Base-by-base conservation (phyloP, 2,888 invertebrate species). In the Mythimna loreyi region DNA sequence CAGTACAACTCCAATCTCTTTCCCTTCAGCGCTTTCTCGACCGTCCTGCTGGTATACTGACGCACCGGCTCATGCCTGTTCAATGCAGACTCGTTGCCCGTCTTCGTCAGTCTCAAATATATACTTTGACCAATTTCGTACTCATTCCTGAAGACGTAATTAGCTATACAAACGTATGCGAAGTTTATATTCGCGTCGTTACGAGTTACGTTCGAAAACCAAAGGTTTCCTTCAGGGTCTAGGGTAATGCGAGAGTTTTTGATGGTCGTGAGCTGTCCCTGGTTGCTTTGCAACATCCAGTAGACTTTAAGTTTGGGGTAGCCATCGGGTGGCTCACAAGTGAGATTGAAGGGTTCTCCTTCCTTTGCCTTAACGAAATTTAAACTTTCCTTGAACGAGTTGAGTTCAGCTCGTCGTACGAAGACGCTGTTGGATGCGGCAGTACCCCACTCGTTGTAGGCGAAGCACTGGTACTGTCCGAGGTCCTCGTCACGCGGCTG, bases 361-460 rank as follows among this genome's bases (percentile, higher is more conserved):
- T 99, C 99, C 43, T 97, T 97, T 0, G 98, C 98, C 3, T 78
- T 85, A 6, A 92, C 83, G 16, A 91, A 88, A 64, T 90, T 90
- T 66, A 94, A 93, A 16, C 92, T 91, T 64, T 95, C 95, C 92
- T 98, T 98, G 95, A 99, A 99, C 0, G 98, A 97, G 91, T 98
- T 98, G 83, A 99, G 94, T 90, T 98, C 98, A 55, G 99, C 99
- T 92, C 98, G 98, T 47, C 98, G 96, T 52, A 99, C 98, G 89
- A 98, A 98, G n/a, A 99, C 99, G 0, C 98, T 98, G 93, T 99
- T 99, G 9, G 99, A 99, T 2, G 99, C 98, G 52, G 99, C 99
- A 1, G 97, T 97, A 66, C 99, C 99, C 96, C 98, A 98, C 88
- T 98, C 98, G 93, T 99, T 99, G 87, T 97, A 97, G 3, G 99